Conservation (phyloP, 2,113 vertebrate genomes). For the Trichomycterus rosablanca region DNA sequence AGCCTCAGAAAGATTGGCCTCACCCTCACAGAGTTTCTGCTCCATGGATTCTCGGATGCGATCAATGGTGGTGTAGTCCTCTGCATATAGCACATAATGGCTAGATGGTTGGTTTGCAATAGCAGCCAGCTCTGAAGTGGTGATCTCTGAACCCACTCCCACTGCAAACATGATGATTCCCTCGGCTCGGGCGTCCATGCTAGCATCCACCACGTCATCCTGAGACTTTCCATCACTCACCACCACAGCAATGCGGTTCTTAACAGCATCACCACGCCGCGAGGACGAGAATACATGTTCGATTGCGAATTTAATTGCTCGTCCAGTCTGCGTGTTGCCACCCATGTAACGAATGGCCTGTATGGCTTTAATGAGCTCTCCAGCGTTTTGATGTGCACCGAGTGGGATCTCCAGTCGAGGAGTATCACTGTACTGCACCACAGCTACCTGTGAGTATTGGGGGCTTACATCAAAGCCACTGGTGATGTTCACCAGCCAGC, state of each 20-base stretch:
- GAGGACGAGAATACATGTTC: conserved; percentile 70
- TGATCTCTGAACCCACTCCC: conserved; percentile 72
- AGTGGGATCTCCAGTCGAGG: conserved; percentile 72
- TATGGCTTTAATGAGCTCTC: conserved; percentile 65
- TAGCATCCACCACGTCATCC: conserved; percentile 70
- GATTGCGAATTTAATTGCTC: conserved; percentile 72
- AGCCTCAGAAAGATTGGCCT: conserved; percentile 1
- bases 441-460: conserved; percentile 66
- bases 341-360: conserved; percentile 65
- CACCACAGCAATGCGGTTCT: conserved; percentile 73
- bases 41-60: conserved; percentile 70
- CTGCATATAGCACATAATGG: conserved; percentile 68
- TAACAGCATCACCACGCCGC: conserved; percentile 53
- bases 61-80: conserved; percentile 72
- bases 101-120: conserved; percentile 69
- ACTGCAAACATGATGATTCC: conserved; percentile 70
- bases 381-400: conserved; percentile 57
- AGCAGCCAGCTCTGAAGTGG: conserved; percentile 67
- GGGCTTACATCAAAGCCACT: conserved; percentile 72
- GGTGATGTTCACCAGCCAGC: conserved; percentile 74
- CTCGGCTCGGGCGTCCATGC: conserved; percentile 62
- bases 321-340: conserved; percentile 76
- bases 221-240: conserved; percentile 77
- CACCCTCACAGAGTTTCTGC: conserved; percentile 75
- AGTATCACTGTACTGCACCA: conserved; percentile 74